Base-by-base conservation (phyloP, 2,888 invertebrate genomes). In the Stenodera caucasica region DNA sequence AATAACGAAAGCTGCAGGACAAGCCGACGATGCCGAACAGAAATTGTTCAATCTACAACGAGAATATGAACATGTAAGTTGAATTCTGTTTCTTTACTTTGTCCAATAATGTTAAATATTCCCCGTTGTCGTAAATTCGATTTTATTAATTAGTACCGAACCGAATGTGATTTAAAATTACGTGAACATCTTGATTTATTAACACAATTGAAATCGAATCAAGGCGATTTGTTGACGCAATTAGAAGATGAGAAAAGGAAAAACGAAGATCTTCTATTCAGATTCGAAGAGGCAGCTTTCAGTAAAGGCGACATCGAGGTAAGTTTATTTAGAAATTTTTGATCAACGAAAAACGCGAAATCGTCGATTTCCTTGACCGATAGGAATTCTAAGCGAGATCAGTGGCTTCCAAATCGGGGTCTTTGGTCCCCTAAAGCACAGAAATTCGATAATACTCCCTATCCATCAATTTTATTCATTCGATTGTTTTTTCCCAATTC, bases 251-350 rank as follows among this genome's bases (percentile, higher is more conserved):
- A 93, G 74, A 84, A 84, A 70, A 88, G 90, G 75, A 92, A 90
- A 80, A 88, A 90, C 5, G 96, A 96, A 82, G 96, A 96, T 80
- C 84, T 96, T 63, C 90, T 94, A 81, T 96, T 96, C 78, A 85
- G 91, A 60, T 89, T 93, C 66, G 97, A 97, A 82, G 97, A 98
- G 78, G 94, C 94, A 70, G 89, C 91, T 50, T 91, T 96, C 72
- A 88, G 88, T 72, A 94, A 92, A 78, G 90, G 91, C 75, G 96
- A 96, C 78, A 85, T 93, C 69, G 91, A 94, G 86, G 94, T 95
- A 85, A 83, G 81, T 75, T 56, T 23, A 54, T n/a, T 9, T 60
- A 40, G 26, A n/a, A n/a, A n/a, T n/a, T n/a, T n/a, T n/a, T n/a
- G n/a, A n/a, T n/a, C n/a, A n/a, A n/a, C n/a, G n/a, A n/a, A n/a